A percentile compares a stretch with the other conserved stretches of the same genome.
Evolutionary conservation across 2,888 invertebrate species (phyloP).

Genomic region (Onchidella celtica): DNA sequence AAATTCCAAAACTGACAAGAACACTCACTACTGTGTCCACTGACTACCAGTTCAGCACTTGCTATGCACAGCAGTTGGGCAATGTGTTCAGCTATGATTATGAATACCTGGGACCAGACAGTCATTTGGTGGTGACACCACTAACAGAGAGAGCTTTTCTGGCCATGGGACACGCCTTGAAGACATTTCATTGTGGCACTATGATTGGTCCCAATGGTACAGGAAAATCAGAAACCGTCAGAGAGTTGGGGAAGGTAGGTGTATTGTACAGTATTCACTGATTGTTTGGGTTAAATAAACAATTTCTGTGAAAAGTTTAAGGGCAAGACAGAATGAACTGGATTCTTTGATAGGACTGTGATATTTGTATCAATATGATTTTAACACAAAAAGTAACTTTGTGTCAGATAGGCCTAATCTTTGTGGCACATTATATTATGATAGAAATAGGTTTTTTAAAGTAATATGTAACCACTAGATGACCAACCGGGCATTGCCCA

Average conservation of each 20-base stretch:
- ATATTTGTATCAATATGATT: too few relatives aligned
- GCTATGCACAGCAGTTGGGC: conserved; percentile 75
- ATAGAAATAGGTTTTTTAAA: too few relatives aligned
- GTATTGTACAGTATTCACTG: too few relatives aligned
- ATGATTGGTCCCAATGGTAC: conserved; percentile 75
- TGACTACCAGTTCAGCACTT: conserved; percentile 76
- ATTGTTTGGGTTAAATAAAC: too few relatives aligned
- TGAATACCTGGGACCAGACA: conserved; percentile 75
- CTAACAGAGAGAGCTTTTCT: conserved; percentile 77
- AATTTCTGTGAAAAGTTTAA: too few relatives aligned
- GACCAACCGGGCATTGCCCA: too few relatives aligned
- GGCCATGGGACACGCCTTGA: conserved; percentile 74
- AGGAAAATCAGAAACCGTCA: conserved; percentile 77
- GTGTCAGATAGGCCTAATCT: too few relatives aligned
- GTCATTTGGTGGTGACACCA: conserved; percentile 73
- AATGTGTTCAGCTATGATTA: conserved; percentile 75
- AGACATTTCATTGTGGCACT: conserved; percentile 75
- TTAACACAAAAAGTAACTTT: too few relatives aligned
- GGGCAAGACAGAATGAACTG: too few relatives aligned
- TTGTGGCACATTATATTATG: too few relatives aligned
- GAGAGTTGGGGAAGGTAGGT: conserved; percentile 74
- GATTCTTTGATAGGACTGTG: too few relatives aligned
- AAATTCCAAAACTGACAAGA: conserved; percentile 59
- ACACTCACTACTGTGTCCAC: conserved; percentile 74
- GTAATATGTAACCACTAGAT: too few relatives aligned